phyloP scores from a whole-genome alignment of 2,797 vertebrate genomes.

The Benthosema pterotum region DNA sequence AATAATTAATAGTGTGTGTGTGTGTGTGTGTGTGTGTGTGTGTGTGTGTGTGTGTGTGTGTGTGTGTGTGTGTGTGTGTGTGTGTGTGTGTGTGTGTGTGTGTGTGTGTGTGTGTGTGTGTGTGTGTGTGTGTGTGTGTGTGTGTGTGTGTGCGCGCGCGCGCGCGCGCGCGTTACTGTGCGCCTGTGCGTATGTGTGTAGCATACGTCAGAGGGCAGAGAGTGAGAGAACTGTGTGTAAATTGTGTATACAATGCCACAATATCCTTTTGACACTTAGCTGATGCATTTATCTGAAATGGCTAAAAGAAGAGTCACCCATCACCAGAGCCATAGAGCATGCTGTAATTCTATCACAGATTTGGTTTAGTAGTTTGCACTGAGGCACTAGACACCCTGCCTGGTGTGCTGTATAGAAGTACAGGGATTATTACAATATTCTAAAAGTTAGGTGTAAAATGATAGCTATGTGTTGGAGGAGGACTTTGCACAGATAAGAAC shows the following conservation, averaged over 20 bases:
- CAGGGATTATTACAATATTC: no score
- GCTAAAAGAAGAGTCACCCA: neutral
- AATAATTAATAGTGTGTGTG: conserved; percentile 74
- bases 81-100: conserved; percentile 13
- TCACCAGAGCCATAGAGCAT: no score
- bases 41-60: conserved; percentile 24
- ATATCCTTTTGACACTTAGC: conserved; percentile 4
- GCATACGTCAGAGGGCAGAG: conserved; percentile 1
- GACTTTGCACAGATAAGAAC: no score
- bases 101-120: conserved; percentile 6
- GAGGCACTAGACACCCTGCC: no score
- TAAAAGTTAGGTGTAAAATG: no score
- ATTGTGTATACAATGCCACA: neutral
- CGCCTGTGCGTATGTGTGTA: conserved; percentile 13
- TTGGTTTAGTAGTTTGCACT: no score
- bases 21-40: conserved; percentile 34
- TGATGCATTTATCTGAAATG: neutral
- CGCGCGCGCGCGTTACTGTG: conserved; percentile 1
- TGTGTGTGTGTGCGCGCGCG: conserved; percentile 1
- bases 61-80: conserved; percentile 1
- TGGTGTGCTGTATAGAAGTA: no score
- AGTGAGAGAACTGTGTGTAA: conserved; percentile 24
- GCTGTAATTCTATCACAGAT: no score
- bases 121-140: conserved; percentile 25
- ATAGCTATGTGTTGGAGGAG: no score